Evolutionary conservation across 2,888 invertebrate species (phyloP).

Genomic region (Prenolepis imparis): DNA sequence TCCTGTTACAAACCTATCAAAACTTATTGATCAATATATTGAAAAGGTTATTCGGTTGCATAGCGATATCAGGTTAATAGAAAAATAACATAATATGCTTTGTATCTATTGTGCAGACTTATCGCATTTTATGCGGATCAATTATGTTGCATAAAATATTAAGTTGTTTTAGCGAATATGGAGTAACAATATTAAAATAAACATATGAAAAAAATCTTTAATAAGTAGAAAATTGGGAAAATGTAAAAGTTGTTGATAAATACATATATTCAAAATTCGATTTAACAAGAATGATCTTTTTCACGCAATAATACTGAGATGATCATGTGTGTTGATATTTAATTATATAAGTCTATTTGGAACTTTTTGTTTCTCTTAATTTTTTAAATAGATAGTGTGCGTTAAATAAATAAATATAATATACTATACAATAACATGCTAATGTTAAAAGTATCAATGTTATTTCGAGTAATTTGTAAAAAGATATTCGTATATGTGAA

Average conservation of each 20-base stretch:
- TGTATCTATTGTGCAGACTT: background rate
- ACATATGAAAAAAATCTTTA: background rate
- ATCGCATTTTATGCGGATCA: background rate
- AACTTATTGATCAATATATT: slow-evolving; percentile 52
- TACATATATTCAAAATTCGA: background rate
- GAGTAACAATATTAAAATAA: background rate
- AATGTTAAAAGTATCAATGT: background rate
- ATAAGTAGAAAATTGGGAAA: background rate
- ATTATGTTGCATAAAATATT: slow-evolving; percentile 23
- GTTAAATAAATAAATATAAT: background rate
- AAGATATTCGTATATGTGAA: background rate
- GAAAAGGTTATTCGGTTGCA: slow-evolving; percentile 54
- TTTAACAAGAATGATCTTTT: background rate
- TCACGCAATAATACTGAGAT: background rate
- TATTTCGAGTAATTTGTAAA: background rate
- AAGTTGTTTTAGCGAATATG: background rate
- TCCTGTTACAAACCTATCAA: slow-evolving; percentile 51
- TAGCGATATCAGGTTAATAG: slow-evolving; percentile 54
- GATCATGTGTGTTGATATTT: background rate
- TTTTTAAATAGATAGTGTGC: background rate
- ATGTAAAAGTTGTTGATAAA: background rate
- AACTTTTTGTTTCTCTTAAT: background rate
- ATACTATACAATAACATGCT: background rate
- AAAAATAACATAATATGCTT: slow-evolving; percentile 35
- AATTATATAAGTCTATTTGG: background rate